phyloP scores from a whole-genome alignment of 2,888 invertebrate species.

The Synergus umbraculus region DNA sequence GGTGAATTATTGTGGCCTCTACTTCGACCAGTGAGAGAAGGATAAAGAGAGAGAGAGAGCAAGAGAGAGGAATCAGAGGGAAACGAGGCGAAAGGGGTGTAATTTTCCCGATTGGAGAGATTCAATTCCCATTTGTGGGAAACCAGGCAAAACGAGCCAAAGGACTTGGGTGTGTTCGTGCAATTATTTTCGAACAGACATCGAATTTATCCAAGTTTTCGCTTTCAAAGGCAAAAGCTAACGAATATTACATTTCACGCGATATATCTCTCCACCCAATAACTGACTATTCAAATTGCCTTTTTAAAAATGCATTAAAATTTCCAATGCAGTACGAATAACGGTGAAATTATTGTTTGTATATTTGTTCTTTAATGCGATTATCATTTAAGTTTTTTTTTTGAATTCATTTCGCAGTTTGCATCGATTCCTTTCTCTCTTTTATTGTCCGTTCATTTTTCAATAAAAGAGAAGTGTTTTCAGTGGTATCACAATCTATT shows the following conservation, averaged over 20 bases:
- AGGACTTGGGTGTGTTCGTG: conserved; percentile 27
- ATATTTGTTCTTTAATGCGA: neutral
- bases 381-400: neutral
- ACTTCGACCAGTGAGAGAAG: neutral
- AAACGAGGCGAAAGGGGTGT: conserved; percentile 16
- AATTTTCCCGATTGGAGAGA: conserved; percentile 39
- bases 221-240: conserved; percentile 1
- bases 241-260: conserved; percentile 5
- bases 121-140: conserved; percentile 39
- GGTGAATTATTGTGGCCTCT: conserved; percentile 39
- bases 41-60: neutral
- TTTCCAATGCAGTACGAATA: neutral
- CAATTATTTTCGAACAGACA: conserved; percentile 29
- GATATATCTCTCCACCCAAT: neutral
- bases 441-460: neutral
- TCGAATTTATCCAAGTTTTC: conserved; percentile 18
- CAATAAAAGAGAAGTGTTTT: neutral
- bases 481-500: neutral
- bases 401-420: neutral
- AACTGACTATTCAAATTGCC: neutral
- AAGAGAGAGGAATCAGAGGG: neutral
- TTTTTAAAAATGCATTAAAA: neutral
- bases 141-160: conserved; percentile 34
- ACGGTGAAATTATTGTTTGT: neutral
- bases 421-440: neutral